phyloP scores from a whole-genome alignment of 2,797 vertebrate species.

The Ctenopoma kingsleyae region DNA sequence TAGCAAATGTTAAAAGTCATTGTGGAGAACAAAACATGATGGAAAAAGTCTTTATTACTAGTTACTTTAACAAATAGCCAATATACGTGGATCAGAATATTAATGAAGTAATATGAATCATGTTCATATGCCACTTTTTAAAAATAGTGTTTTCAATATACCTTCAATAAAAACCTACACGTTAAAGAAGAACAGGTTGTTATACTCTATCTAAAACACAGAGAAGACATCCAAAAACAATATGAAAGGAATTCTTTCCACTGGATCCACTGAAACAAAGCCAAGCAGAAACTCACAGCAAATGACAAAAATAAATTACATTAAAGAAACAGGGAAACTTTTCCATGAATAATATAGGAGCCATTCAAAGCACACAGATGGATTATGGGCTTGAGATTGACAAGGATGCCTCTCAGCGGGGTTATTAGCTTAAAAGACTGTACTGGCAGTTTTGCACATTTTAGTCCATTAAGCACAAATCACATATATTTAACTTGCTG shows the following conservation, averaged over 20 bases:
- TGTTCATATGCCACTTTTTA: neutral
- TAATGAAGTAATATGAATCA: slow-evolving; percentile 5
- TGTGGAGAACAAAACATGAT: slow-evolving; percentile 29
- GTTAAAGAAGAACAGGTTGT: slow-evolving; percentile 10
- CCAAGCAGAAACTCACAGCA: slow-evolving; percentile 15
- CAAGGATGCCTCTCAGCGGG: slow-evolving; percentile 61
- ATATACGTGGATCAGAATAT: slow-evolving; percentile 21
- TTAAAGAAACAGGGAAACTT: slow-evolving; percentile 58
- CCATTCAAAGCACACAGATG: slow-evolving; percentile 62
- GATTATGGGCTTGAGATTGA: slow-evolving; percentile 67
- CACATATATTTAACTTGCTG: slow-evolving; percentile 53
- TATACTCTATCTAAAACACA: slow-evolving; percentile 14
- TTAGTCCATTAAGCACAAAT: slow-evolving; percentile 61
- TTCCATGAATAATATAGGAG: slow-evolving; percentile 68
- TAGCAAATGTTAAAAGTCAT: slow-evolving; percentile 53
- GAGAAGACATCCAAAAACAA: slow-evolving; percentile 40
- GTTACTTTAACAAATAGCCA: slow-evolving; percentile 26
- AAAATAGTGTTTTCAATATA: neutral
- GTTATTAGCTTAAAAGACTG: slow-evolving; percentile 64
- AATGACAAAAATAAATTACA: slow-evolving; percentile 60
- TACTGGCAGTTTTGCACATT: slow-evolving; percentile 61
- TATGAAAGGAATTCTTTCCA: slow-evolving; percentile 29
- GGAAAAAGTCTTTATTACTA: slow-evolving; percentile 23
- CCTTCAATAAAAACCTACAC: neutral
- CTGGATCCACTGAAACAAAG: slow-evolving; percentile 45